Conservation (phyloP, 2,888 invertebrate species). For the Megastigmus dorsalis region DNA sequence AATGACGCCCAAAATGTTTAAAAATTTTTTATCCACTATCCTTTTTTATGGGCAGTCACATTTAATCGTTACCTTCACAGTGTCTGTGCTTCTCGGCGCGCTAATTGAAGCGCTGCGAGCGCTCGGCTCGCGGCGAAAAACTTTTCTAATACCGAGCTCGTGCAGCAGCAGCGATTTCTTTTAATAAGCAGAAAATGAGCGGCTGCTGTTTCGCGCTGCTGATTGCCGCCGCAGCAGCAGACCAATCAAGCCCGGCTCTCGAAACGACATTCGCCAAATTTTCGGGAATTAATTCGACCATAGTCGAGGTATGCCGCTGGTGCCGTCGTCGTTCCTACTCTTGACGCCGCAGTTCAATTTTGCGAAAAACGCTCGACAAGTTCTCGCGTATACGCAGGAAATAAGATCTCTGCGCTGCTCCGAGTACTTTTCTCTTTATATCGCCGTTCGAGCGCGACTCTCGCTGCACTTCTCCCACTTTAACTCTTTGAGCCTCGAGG, state of each 20-base stretch:
- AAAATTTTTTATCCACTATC: background rate
- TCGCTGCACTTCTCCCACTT: no score
- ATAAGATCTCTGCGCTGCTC: constrained; percentile 36
- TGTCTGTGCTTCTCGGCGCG: constrained; percentile 9
- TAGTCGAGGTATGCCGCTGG: no score
- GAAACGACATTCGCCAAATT: constrained; percentile 8
- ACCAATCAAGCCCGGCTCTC: no score
- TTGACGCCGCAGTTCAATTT: constrained; percentile 34
- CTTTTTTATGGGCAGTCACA: background rate
- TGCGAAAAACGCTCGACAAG: background rate
- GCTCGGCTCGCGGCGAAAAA: constrained; percentile 1
- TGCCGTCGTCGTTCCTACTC: no score
- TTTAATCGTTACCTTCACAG: no score
- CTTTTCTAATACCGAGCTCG: constrained; percentile 36
- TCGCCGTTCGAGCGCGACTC: background rate
- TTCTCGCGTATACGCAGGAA: constrained; percentile 23
- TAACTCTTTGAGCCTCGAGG: no score
- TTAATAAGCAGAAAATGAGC: constrained; percentile 26
- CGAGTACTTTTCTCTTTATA: background rate
- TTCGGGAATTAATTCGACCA: constrained; percentile 36
- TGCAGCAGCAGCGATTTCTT: constrained; percentile 29
- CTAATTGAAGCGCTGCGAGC: constrained; percentile 27
- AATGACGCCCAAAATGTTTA: no score
- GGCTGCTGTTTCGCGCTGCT: background rate
- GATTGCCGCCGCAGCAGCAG: constrained; percentile 1